These are phyloP conservation scores for Corythoichthys intestinalis DNA, from an alignment of 2,113 vertebrate genomes.

Conservation along the genomic window DNA sequence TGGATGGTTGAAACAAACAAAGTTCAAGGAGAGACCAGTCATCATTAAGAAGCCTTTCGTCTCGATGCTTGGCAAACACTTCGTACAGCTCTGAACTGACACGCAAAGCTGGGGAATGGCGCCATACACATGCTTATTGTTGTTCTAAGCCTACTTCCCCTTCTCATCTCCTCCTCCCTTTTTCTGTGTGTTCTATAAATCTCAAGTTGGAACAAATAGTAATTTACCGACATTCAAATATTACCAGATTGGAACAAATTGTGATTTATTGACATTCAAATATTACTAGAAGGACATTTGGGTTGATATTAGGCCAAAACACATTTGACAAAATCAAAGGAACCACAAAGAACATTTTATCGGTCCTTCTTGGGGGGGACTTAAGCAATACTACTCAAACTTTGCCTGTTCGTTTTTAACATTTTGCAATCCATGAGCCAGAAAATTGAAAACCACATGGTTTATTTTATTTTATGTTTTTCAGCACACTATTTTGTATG, in stretches of 20 bases:
- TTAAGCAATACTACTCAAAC: not conserved
- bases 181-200: not conserved
- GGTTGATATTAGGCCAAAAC: not conserved
- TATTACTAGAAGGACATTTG: not conserved
- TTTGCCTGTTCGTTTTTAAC: no score
- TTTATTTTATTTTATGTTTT: not conserved
- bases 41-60: slow-evolving; percentile 43
- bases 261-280: slow-evolving; percentile 3
- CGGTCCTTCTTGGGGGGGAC: not conserved
- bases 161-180: slow-evolving; percentile 21
- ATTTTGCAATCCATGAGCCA: not conserved
- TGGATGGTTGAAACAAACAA: slow-evolving; percentile 22
- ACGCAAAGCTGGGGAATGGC: slow-evolving; percentile 29
- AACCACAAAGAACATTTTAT: not conserved
- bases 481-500: not conserved
- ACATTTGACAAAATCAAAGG: slow-evolving; percentile 1
- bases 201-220: not conserved
- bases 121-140: slow-evolving; percentile 31
- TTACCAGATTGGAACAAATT: not conserved
- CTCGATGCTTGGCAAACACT: slow-evolving; percentile 41
- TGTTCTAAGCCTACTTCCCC: slow-evolving; percentile 10
- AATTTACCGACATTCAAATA: not conserved
- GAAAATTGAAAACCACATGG: not conserved
- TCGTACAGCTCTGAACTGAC: slow-evolving; percentile 25
- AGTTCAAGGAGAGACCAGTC: slow-evolving; percentile 38